Evolutionary conservation across 2,888 invertebrate species (phyloP), one percentile per base, ranked within the genome.

Genomic region (Galeruca laticollis): DNA sequence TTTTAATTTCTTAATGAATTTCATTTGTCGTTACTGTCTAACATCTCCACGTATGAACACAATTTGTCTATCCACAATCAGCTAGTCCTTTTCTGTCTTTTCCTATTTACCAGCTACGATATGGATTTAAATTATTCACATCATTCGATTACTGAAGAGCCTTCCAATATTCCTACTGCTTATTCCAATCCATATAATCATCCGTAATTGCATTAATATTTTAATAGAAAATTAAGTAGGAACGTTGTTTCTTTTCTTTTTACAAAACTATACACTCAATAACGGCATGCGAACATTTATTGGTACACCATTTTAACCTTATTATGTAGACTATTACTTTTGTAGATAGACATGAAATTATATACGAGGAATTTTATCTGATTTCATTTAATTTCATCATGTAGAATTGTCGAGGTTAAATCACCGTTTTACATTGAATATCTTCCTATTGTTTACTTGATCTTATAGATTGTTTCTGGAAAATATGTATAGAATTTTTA

Each of bases 111-210:
- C n/a, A 15, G 52, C 52, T 21, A n/a, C 13, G 21, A 21, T 31
- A n/a, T 13, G 31, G 40, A 43, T 21, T 68, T 68, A 60, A 60
- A 71, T 71, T 65, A 69, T 69, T 71, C 71, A 69, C 57, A 35
- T 57, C 49, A 70, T 67, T 51, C 66, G 52, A 52, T 51, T 60
- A 60, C 43, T 40, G 60, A 67, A 67, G 40, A 37, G 40, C 40
- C 52, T 15, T 40, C 52, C 52, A 26, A 52, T 52, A 52, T 52
- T 52, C 26, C 52, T 67, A 54, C 52, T 61, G 37, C 54, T 67
- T 43, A 49, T 54, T 60, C 35, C 6, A 10, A 31, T 67, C 57
- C 15, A 15, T 60, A 62, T 69, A 69, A 69, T 69, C 31, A 65
- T 65, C 49, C 51, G 60, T 59, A 64, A 60, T 69, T 69, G 47